Conservation (phyloP, 2,797 vertebrate genomes). For the Neopelma chrysocephalum region DNA sequence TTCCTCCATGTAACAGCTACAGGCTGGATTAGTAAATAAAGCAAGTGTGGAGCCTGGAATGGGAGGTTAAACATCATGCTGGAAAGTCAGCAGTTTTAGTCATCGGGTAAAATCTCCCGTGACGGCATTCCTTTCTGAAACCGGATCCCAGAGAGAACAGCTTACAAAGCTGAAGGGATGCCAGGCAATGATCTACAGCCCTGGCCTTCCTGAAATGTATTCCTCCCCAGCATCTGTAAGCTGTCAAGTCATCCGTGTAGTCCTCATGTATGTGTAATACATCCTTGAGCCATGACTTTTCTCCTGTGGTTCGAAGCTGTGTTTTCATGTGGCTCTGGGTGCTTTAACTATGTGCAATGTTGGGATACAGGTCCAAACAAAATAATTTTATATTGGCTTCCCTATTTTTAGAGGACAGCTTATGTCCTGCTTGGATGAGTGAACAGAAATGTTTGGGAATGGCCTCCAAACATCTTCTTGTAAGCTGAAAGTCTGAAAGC, state of each 20-base stretch:
- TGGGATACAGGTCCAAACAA: not conserved
- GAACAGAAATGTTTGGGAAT: not conserved
- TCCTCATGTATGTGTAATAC: not conserved
- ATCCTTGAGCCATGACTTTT: slow-evolving; percentile 57
- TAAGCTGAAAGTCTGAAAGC: not conserved
- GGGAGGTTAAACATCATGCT: not conserved
- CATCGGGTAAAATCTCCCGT: not conserved
- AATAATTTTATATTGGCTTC: not conserved
- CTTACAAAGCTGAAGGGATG: not conserved
- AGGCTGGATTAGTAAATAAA: slow-evolving; percentile 20
- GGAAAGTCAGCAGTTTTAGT: slow-evolving; percentile 53
- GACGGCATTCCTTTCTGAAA: slow-evolving; percentile 37
- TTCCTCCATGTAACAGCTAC: not conserved
- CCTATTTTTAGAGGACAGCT: not conserved
- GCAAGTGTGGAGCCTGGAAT: not conserved
- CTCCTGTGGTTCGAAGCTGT: not conserved
- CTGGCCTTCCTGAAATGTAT: slow-evolving; percentile 16
- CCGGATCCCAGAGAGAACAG: not conserved
- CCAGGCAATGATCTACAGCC: slow-evolving; percentile 12
- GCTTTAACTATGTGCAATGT: not conserved
- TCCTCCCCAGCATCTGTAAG: slow-evolving; percentile 40
- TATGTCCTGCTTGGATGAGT: not conserved
- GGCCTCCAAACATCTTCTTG: not conserved
- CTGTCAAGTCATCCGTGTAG: not conserved
- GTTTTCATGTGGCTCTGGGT: not conserved